These are phyloP conservation scores for Nephrotoma guestfalica DNA, from an alignment of 2,888 invertebrate species.

Conservation along the genomic window DNA sequence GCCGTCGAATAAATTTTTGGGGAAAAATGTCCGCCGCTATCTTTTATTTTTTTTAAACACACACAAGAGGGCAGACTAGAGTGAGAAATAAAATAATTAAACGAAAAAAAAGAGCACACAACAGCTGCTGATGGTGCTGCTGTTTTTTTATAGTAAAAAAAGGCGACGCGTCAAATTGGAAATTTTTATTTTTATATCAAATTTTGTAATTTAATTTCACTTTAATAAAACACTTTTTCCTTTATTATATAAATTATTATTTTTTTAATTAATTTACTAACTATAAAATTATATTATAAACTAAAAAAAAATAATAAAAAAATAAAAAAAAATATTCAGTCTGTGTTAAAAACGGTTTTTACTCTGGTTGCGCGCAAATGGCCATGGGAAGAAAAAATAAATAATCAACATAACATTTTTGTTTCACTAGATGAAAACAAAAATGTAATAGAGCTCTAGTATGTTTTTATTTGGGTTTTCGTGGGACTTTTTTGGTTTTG, in stretches of 20 bases:
- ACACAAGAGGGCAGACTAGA: not conserved
- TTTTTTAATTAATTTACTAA: not conserved
- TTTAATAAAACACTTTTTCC: not conserved
- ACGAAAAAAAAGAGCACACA: not conserved
- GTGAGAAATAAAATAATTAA: not conserved
- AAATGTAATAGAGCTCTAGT: not conserved
- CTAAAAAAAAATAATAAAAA: not conserved
- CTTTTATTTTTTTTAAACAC: not conserved
- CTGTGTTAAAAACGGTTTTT: slow-evolving; percentile 10
- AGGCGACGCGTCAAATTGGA: slow-evolving; percentile 3
- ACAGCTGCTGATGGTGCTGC: slow-evolving; percentile 2
- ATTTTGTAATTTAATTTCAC: not conserved
- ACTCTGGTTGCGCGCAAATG: slow-evolving; percentile 14
- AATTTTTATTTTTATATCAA: not conserved
- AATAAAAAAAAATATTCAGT: not conserved
- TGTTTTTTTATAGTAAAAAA: slow-evolving; percentile 2
- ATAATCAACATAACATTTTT: slow-evolving; percentile 1
- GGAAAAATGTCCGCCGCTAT: slow-evolving; percentile 3
- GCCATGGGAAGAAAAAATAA: slow-evolving; percentile 7
- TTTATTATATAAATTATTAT: not conserved
- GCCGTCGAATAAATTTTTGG: not conserved
- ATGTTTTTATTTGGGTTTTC: not conserved
- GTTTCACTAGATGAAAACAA: not conserved
- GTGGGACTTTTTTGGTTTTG: not conserved
- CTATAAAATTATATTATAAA: not conserved